These are phyloP conservation scores for Drosophila acutilabella DNA, from an alignment of 2,888 invertebrate genomes.

Conservation along the genomic window DNA sequence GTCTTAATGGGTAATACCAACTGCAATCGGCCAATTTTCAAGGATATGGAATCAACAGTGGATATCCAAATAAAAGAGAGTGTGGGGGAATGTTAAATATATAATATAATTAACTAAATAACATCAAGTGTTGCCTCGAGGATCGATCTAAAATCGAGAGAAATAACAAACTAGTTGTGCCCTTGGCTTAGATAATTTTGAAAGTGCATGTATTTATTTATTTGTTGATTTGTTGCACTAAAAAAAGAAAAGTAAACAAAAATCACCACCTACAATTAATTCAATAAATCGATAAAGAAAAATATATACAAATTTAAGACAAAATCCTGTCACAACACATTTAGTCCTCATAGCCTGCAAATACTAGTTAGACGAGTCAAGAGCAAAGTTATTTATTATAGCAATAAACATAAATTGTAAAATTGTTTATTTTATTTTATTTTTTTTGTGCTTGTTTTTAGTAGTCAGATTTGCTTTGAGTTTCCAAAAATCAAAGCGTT, in stretches of 20 bases:
- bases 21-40: constrained; percentile 15
- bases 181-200: constrained; percentile 40
- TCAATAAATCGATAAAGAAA: constrained; percentile 37
- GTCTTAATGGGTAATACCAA: constrained; percentile 1
- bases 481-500: constrained; percentile 44
- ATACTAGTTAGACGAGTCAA: constrained; percentile 46
- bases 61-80: not conserved
- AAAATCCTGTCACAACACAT: constrained; percentile 62
- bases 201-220: constrained; percentile 76
- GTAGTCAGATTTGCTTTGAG: constrained; percentile 48
- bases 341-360: constrained; percentile 52
- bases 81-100: constrained; percentile 25
- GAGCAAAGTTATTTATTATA: constrained; percentile 68
- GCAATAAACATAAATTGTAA: constrained; percentile 49
- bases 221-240: constrained; percentile 74
- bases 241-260: constrained; percentile 36
- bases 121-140: constrained; percentile 18
- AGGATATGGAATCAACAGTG: not conserved
- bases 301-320: constrained; percentile 2
- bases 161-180: constrained; percentile 14
- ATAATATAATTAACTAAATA: constrained; percentile 18
- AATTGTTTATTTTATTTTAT: constrained; percentile 3
- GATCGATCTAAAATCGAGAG: constrained; percentile 13
- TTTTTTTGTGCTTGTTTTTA: constrained; percentile 13
- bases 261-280: constrained; percentile 36